phyloP scores from a whole-genome alignment of 2,797 vertebrate genomes.

The Moxostoma hubbsi region DNA sequence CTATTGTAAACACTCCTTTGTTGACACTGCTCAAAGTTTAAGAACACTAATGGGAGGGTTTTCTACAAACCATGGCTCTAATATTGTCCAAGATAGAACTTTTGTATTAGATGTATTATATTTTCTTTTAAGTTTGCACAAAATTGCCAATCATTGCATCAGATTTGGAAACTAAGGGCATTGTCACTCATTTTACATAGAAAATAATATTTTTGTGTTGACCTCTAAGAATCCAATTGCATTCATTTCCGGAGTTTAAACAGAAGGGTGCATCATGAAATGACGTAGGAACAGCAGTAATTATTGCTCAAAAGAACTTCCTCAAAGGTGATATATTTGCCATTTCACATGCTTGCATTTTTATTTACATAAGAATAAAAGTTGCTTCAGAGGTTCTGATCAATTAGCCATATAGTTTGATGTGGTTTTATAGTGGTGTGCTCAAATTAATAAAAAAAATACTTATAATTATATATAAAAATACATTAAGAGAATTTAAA shows the following conservation, averaged over 20 bases:
- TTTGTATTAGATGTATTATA: constrained; percentile 34
- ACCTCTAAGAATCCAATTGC: neutral
- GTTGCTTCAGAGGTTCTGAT: neutral
- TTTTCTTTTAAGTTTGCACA: neutral
- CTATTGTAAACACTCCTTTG: constrained; percentile 15
- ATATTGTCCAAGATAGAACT: neutral
- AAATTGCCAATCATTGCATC: neutral
- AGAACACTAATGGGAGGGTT: neutral
- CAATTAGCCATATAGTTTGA: neutral
- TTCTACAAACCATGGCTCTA: neutral
- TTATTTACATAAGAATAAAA: neutral
- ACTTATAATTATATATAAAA: neutral
- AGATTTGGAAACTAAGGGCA: constrained; percentile 9
- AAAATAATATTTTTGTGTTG: neutral
- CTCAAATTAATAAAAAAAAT: neutral
- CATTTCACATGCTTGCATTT: too few relatives aligned
- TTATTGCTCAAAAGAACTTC: neutral
- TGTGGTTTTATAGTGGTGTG: constrained; percentile 39
- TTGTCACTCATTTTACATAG: neutral
- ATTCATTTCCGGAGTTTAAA: neutral
- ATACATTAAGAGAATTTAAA: too few relatives aligned
- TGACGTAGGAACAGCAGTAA: neutral
- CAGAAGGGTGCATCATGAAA: neutral
- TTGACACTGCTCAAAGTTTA: neutral
- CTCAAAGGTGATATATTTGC: neutral